These are phyloP conservation scores for Arenaria interpres DNA, from an alignment of 2,113 vertebrate species.

Conservation along the genomic window DNA sequence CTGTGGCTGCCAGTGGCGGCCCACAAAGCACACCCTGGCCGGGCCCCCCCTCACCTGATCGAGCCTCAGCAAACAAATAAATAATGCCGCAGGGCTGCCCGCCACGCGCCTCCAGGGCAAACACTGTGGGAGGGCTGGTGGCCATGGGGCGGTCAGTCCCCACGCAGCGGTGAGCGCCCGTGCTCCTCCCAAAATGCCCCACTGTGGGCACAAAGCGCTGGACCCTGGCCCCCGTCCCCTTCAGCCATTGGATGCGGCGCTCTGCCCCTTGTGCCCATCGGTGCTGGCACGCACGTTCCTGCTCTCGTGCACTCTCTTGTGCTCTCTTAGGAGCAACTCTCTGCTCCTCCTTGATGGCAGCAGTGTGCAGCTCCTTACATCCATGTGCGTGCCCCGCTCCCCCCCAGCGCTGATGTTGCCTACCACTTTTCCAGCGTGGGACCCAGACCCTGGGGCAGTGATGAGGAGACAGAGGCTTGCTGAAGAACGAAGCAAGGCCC, in stretches of 20 bases:
- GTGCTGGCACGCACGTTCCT: fast-evolving
- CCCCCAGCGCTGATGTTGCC: neutral
- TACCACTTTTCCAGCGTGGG: neutral
- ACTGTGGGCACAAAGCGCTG: neutral
- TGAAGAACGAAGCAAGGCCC: neutral
- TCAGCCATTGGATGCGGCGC: neutral
- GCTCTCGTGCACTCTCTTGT: neutral
- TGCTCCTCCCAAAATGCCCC: neutral
- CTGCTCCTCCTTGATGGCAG: neutral
- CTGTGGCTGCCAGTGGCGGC: slow-evolving; percentile 66
- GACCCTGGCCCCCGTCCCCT: fast-evolving
- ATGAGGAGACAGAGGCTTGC: neutral
- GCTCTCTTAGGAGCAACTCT: neutral
- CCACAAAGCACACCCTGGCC: slow-evolving; percentile 41
- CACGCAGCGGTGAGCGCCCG: neutral
- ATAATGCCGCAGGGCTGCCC: neutral
- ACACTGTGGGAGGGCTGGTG: neutral
- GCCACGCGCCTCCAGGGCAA: slow-evolving; percentile 31
- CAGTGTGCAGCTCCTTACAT: neutral
- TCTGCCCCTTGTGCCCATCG: neutral
- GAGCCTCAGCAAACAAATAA: slow-evolving; percentile 76
- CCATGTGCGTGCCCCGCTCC: fast-evolving
- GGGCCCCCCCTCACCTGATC: slow-evolving; percentile 70
- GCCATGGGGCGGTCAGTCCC: neutral
- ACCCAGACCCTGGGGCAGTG: neutral